Evolutionary conservation across 2,113 vertebrate genomes (phyloP), one percentile per base, ranked within the genome.

Genomic region (Phoenicopterus ruber): DNA sequence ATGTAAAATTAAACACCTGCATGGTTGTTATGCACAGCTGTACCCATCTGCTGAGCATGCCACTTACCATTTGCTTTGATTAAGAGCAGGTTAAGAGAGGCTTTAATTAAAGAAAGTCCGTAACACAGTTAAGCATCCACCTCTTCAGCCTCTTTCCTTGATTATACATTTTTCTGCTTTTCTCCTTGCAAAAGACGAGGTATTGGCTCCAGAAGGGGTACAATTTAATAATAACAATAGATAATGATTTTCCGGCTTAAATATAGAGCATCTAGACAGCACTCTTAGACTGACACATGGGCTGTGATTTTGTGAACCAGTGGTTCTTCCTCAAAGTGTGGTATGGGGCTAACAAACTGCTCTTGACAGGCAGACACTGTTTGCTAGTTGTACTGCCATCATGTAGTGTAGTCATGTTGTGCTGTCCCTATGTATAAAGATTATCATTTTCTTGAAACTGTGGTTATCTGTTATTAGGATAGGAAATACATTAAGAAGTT

Each of bases 51-150:
- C 95, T 95, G 89, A 95, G 73, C 77, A n/a, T 90, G 57, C 74
- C 66, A 77, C 92, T 94, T 94, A 72, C 67, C 70, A 91, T 96
- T 94, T 95, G 78, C 91, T 89, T 94, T 96, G 95, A 97, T 97
- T 95, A 97, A 97, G 94, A 95, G 95, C 86, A 90, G 52, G 95
- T 92, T 94, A 96, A 95, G 89, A 90, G 88, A 95, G 73, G 66
- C 83, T 95, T 96, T 96, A 96, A 97, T 97, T 95, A 96, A 94
- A 76, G 80, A 80, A 91, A 95, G 81, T 94, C 89, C 9, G 17
- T 86, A 91, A 92, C 85, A 92, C 29, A 46, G 61, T 85, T 82
- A 91, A 97, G 77, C 78, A 92, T 85, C 40, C 29, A 86, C 77
- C 70, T 89, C 77, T 92, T 81, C 80, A 94, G 46, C 54, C 70